Percentiles rank a stretch among this genome's conserved stretches.
These are phyloP conservation scores for Halcyon leucocephala DNA, from an alignment of 2,797 vertebrate genomes.

Conservation along the genomic window DNA sequence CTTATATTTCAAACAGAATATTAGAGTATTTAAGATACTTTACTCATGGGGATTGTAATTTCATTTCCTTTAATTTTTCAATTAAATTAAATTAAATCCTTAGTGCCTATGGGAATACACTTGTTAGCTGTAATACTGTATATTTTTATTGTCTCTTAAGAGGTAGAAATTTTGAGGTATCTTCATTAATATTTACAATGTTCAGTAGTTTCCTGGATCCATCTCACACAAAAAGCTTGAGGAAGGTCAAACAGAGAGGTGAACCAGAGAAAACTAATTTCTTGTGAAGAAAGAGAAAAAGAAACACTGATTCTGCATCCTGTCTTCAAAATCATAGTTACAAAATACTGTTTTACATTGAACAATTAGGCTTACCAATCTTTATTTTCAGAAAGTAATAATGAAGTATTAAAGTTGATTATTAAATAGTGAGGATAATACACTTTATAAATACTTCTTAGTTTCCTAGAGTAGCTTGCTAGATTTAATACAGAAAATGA, in stretches of 20 bases:
- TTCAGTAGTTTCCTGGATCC: not conserved
- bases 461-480: not conserved
- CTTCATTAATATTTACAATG: constrained; percentile 28
- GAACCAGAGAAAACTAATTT: not conserved
- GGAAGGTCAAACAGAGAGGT: not conserved
- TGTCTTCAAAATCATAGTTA: not conserved
- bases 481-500: not conserved
- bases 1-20: not conserved
- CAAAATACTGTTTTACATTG: not conserved
- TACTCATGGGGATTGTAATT: not conserved
- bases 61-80: constrained; percentile 55
- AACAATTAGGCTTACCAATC: not conserved
- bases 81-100: constrained; percentile 32
- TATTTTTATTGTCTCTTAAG: not conserved
- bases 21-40: not conserved
- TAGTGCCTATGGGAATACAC: not conserved
- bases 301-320: not conserved
- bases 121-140: not conserved
- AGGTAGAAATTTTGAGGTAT: not conserved
- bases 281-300: not conserved
- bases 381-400: not conserved
- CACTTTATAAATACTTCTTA: not conserved
- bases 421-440: not conserved
- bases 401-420: not conserved
- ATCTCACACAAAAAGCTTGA: not conserved